Evolutionary conservation across 1,140 invertebrate species (phyloP), one percentile per base, ranked within the genome.

Genomic region (Hermetia illucens): DNA sequence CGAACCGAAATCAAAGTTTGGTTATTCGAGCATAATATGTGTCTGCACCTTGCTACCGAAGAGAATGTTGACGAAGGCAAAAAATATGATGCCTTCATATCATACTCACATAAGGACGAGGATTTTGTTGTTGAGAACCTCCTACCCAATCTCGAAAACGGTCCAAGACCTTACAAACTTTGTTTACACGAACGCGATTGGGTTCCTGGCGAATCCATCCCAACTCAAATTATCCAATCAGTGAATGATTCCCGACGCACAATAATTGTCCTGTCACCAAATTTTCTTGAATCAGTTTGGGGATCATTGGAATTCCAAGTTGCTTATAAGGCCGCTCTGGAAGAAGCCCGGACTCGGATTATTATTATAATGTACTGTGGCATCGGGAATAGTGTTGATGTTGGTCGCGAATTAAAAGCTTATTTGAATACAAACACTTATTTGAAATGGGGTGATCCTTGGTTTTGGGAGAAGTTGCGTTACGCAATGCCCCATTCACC

Each of bases 141-240:
- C 9, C 64, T 82, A 13, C 58, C 71, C 1, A 64, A 68, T 24
- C 54, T 89, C 8, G 75, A 79, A 51, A 50, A 45, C 3, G 69
- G 66, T 1, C 50, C 62, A 2, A 58, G 47, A 6, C 62, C 67
- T 5, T 72, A 70, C 45, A 73, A 73, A 47, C 45, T 77, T 0
- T 88, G 83, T 51, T 47, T 90, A 5, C 82, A 87, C 52, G 74
- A 74, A 43, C 63, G 86, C n/a, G 80, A 92, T 52, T 90, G 81
- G 75, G 48, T 69, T 34, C 65, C 70, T 0, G 77, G 85, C 1
- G 77, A 79, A 39, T 74, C 69, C 53, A 85, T 90, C 42, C 70
- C 75, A 1, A 71, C 34, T 33, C 81, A 90, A 55, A 86, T 92
- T 36, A 64, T 73, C 1, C 61, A 70, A 4, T 82, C 80, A 0